Conservation (phyloP, 2,797 vertebrate species). For the Odontamblyopus rebecca region DNA sequence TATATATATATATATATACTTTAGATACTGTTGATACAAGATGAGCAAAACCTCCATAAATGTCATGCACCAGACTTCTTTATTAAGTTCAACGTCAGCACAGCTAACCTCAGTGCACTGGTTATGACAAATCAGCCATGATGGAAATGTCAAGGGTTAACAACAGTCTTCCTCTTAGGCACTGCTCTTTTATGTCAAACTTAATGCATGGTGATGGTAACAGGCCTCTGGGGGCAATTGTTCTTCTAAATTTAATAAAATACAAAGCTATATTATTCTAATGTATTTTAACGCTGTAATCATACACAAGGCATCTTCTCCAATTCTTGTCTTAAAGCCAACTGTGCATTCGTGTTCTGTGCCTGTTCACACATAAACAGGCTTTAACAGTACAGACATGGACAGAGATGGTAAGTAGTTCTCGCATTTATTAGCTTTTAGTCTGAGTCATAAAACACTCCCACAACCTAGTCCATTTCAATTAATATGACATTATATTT, state of each 20-base stretch:
- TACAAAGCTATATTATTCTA: neutral
- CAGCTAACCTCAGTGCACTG: neutral
- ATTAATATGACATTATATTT: constrained; percentile 14
- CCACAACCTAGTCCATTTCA: neutral
- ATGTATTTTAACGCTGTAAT: neutral
- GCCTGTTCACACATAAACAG: constrained; percentile 2
- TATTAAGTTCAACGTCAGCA: neutral
- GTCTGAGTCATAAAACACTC: constrained; percentile 10
- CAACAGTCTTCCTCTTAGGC: constrained; percentile 16
- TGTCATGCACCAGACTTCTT: constrained; percentile 5
- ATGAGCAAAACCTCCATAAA: neutral
- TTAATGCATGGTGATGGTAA: constrained; percentile 19
- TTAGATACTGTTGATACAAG: neutral
- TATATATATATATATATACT: neutral
- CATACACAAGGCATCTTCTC: neutral
- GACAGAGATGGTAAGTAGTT: neutral
- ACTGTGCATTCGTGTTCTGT: constrained; percentile 15
- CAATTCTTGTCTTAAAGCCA: constrained; percentile 6
- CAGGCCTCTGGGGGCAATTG: constrained; percentile 7
- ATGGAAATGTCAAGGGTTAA: constrained; percentile 31
- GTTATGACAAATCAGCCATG: constrained; percentile 20
- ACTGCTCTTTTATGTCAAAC: constrained; percentile 15
- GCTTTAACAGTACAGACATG: neutral
- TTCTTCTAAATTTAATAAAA: constrained; percentile 1
- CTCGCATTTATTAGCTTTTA: neutral